Base-by-base conservation (phyloP, 92 coral and sea anemone species). In the Zoanthus sansibaricus region DNA sequence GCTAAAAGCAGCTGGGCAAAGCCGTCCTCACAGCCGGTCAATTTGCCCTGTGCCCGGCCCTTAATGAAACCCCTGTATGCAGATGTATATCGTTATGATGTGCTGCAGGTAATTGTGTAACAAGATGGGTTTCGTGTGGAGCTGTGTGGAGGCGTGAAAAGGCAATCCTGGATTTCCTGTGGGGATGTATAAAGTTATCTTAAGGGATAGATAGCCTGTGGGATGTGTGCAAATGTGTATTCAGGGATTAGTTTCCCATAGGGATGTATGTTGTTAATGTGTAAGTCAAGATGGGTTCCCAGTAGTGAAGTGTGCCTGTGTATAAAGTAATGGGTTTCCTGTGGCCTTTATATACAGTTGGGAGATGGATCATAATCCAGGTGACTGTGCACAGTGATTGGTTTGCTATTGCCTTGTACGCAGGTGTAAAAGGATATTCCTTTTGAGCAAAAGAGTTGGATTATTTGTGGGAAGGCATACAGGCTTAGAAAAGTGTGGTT, bases 241-340 rank as follows among this genome's bases (percentile, higher is more conserved):
- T n/a, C 0, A 10, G 25, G 47, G 1, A 20, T 72, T 5, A 10
- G 9, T 72, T 72, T 8, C 52, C 54, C 14, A 14, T 72, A n/a
- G 76, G 2, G 5, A 15, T 72, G 25, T 72, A 72, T 72, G 52
- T 6, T 13, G 20, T 7, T 44, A 4, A n/a, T n/a, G n/a, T 44
- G 12, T 37, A 25, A 72, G 0, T 3, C 37, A n/a, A n/a, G 75
- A 94, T 75, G 98, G 91, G 33, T 90, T 94, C 73, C 94, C 95
- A 15, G 84, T 93, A 90, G 98, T 94, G 83, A 91, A 91, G 96
- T 91, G 89, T 91, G 96, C 87, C 85, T 9, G 77, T 72, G 54
- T 9, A 16, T 47, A 16, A 37, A 72, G 47, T 0, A 4, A 18
- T 61, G 68, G 68, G n/a, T 61, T 61, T 16, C 18, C 68, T 61